phyloP scores from a whole-genome alignment of 2,888 invertebrate genomes.

The Eueremaeus valkanovi region DNA sequence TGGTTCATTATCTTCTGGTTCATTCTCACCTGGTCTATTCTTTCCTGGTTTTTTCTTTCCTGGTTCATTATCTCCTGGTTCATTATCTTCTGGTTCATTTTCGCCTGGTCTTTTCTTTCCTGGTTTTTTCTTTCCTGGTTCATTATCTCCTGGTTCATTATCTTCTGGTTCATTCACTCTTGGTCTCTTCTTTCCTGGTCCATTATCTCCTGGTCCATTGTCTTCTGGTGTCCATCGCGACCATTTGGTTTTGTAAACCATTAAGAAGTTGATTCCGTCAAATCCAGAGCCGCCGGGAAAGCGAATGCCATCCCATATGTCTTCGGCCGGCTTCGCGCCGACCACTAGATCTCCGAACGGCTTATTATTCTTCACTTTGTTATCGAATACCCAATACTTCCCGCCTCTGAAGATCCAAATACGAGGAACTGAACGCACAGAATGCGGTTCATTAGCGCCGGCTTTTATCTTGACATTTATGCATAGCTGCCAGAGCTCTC shows the following conservation, averaged over 20 bases:
- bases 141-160: not conserved
- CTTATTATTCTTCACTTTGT: not conserved
- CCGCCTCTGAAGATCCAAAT: constrained; percentile 18
- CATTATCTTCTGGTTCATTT: too few relatives aligned
- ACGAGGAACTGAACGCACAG: not conserved
- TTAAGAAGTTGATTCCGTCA: not conserved
- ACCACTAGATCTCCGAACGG: not conserved
- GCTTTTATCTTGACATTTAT: constrained; percentile 2
- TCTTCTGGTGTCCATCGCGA: not conserved
- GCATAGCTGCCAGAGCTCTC: not conserved
- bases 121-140: too few relatives aligned
- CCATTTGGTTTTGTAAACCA: not conserved
- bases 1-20: too few relatives aligned
- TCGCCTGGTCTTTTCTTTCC: too few relatives aligned
- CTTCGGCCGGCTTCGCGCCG: not conserved
- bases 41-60: too few relatives aligned
- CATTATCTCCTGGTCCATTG: not conserved
- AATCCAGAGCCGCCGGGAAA: not conserved
- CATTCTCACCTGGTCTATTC: too few relatives aligned
- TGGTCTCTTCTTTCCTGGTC: too few relatives aligned
- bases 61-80: too few relatives aligned
- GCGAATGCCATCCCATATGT: not conserved
- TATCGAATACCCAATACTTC: constrained; percentile 11
- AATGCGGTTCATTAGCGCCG: not conserved
- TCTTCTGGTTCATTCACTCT: too few relatives aligned